These are phyloP conservation scores for Drosophila robusta DNA, from an alignment of 2,888 invertebrate genomes.

Conservation along the genomic window DNA sequence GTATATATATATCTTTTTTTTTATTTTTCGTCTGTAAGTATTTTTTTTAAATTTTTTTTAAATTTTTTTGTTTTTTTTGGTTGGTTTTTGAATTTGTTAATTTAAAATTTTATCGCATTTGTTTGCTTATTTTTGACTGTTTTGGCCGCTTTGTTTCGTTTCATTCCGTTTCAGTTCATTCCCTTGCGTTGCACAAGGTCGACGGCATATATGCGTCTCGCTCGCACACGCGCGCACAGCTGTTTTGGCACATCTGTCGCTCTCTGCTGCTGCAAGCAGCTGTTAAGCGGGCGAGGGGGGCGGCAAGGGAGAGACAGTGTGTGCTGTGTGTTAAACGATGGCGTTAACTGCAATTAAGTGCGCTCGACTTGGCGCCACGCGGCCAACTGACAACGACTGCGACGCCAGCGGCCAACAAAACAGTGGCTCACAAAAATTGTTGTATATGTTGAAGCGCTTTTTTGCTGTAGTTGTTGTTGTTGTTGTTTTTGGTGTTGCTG, in stretches of 20 bases:
- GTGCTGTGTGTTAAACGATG: constrained; percentile 14
- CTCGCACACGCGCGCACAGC: constrained; percentile 55
- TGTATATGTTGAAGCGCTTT: not conserved
- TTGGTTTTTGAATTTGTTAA: constrained; percentile 10
- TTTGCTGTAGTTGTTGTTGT: constrained; percentile 1
- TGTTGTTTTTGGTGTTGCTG: constrained; percentile 22
- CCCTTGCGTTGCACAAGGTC: constrained; percentile 55
- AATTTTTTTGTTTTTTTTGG: constrained; percentile 1
- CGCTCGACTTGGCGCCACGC: constrained; percentile 70
- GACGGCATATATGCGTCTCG: constrained; percentile 41
- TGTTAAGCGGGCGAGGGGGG: constrained; percentile 34
- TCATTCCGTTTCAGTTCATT: constrained; percentile 26
- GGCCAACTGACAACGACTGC: constrained; percentile 54
- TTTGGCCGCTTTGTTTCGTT: constrained; percentile 36
- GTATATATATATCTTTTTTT: not conserved
- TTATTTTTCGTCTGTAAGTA: not conserved
- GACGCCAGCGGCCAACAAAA: constrained; percentile 13
- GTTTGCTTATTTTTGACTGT: constrained; percentile 22
- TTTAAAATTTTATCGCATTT: constrained; percentile 16
- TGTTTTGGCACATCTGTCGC: constrained; percentile 53
- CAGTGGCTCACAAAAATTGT: constrained; percentile 18
- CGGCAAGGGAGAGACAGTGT: too few species aligned
- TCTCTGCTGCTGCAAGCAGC: constrained; percentile 55
- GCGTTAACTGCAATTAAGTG: constrained; percentile 49
- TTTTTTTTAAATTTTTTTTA: not conserved